Percentiles rank a stretch among this genome's conserved stretches.
Evolutionary conservation across 2,888 invertebrate genomes (phyloP).

Genomic region (Panopea generosa): DNA sequence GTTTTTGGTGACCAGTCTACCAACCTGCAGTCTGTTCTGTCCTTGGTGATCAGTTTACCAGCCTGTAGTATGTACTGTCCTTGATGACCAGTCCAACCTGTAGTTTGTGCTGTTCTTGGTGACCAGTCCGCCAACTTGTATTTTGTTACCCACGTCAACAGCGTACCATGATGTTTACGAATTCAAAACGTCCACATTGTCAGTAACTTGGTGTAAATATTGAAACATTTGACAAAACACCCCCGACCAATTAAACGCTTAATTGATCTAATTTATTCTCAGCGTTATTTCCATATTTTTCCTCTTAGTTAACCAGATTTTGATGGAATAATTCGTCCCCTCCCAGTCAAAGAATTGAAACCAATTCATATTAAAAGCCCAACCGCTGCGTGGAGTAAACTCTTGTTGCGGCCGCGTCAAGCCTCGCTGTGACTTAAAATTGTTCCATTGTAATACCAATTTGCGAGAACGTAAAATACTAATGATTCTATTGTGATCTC

Average conservation of each 20-base stretch:
- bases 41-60: too few species aligned
- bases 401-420: too few species aligned
- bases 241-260: constrained; percentile 44
- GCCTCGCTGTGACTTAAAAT: constrained; percentile 22
- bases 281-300: constrained; percentile 64
- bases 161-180: too few species aligned
- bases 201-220: constrained; percentile 23
- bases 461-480: constrained; percentile 51
- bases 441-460: constrained; percentile 42
- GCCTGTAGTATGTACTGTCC: too few species aligned
- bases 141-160: too few species aligned
- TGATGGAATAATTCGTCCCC: constrained; percentile 57
- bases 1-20: too few species aligned
- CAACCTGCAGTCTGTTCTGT: too few species aligned
- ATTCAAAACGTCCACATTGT: too few species aligned
- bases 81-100: too few species aligned
- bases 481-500: constrained; percentile 72
- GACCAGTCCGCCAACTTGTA: too few species aligned
- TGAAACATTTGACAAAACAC: constrained; percentile 47
- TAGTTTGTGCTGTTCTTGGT: too few species aligned
- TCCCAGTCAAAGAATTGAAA: constrained; percentile 30
- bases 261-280: constrained; percentile 45
- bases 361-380: constrained; percentile 43
- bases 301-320: constrained; percentile 61
- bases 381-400: constrained; percentile 41